Percentiles rank a stretch among this genome's conserved stretches.
Conservation (phyloP, 2,113 vertebrate species). For the Turdus rufiventris region DNA sequence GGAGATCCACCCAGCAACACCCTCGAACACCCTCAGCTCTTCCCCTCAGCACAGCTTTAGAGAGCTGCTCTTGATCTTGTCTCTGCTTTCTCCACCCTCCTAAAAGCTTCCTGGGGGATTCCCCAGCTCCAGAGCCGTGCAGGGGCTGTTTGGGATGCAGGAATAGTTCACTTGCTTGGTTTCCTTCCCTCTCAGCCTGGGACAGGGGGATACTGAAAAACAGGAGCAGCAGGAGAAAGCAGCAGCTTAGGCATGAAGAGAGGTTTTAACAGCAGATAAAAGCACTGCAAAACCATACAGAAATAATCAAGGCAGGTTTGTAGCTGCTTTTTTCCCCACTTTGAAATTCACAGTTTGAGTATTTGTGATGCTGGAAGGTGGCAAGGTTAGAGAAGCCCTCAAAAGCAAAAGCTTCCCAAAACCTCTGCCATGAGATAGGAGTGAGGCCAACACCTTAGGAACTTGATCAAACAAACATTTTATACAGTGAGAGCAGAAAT, state of each 20-base stretch:
- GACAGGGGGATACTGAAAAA: not conserved
- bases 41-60: slow-evolving; percentile 36
- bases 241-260: not conserved
- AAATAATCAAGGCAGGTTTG: not conserved
- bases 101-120: slow-evolving; percentile 54
- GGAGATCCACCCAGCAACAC: slow-evolving; percentile 60
- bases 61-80: slow-evolving; percentile 25
- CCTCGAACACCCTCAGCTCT: slow-evolving; percentile 47
- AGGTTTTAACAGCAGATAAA: not conserved
- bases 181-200: not conserved
- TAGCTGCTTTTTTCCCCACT: not conserved
- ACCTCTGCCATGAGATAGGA: not conserved
- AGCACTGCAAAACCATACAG: not conserved
- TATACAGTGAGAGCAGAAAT: not conserved
- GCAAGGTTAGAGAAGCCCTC: not conserved
- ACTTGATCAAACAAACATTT: not conserved
- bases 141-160: not conserved
- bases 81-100: slow-evolving; percentile 15
- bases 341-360: not conserved
- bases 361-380: not conserved
- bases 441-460: not conserved
- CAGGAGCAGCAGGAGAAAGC: not conserved
- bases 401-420: not conserved
- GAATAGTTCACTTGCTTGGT: not conserved
- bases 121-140: not conserved